Evolutionary conservation across 64 coral and sea anemone genomes (phyloP).

Genomic region (Catalaphyllia jardinei): DNA sequence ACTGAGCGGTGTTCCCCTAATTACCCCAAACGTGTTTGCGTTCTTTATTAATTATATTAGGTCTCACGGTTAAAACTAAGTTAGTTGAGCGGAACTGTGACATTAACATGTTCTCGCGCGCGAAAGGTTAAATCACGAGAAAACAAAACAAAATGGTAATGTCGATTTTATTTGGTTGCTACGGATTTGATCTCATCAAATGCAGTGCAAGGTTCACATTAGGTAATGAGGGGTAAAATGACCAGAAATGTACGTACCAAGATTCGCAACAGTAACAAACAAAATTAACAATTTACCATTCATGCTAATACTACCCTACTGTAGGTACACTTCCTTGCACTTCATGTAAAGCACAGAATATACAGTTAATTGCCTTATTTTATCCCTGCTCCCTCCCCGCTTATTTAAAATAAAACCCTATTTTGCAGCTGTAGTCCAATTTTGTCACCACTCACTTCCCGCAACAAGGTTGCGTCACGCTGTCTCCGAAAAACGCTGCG

Average conservation of each 20-base stretch:
- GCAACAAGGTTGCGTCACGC: not conserved
- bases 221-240: not conserved
- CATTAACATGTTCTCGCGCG: too few relatives aligned
- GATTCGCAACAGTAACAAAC: not conserved
- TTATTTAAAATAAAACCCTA: not conserved
- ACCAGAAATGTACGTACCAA: not conserved
- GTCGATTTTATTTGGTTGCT: too few relatives aligned
- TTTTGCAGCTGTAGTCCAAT: not conserved
- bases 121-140: too few relatives aligned
- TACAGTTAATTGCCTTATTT: not conserved
- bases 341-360: slow-evolving; percentile 1
- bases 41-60: too few relatives aligned
- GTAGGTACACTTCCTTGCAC: not conserved
- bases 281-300: slow-evolving; percentile 1
- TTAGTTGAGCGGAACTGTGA: too few relatives aligned
- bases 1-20: too few relatives aligned
- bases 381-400: not conserved
- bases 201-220: not conserved
- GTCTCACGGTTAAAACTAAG: too few relatives aligned
- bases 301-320: not conserved
- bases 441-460: not conserved
- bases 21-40: too few relatives aligned
- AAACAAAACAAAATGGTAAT: too few relatives aligned
- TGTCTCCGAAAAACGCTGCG: too few relatives aligned
- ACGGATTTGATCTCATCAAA: too few relatives aligned